Percentiles rank a stretch among this genome's conserved stretches.
These are phyloP conservation scores for Rotaria macrura DNA, from an alignment of 2,888 invertebrate genomes.

Conservation along the genomic window DNA sequence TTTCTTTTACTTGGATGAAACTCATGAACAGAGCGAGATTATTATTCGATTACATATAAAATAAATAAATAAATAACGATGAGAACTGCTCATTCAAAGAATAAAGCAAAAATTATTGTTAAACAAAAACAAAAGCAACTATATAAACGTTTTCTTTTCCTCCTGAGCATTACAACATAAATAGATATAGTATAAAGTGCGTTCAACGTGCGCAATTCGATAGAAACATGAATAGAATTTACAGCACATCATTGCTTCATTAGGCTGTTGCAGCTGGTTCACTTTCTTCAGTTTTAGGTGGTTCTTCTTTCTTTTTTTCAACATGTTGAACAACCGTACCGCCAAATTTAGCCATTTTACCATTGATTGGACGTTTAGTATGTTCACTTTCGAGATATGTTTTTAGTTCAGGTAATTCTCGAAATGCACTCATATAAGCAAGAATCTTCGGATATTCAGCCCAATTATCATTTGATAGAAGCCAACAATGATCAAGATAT, in stretches of 20 bases:
- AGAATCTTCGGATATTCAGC: neutral
- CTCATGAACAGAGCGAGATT: neutral
- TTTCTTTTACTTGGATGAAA: neutral
- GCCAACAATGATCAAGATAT: conserved; percentile 18
- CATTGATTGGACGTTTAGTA: neutral
- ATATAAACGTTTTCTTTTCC: neutral
- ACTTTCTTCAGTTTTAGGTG: neutral
- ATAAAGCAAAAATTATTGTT: neutral
- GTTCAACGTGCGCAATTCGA: neutral
- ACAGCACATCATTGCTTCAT: neutral
- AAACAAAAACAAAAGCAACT: neutral
- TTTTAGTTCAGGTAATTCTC: neutral
- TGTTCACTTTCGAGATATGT: conserved; percentile 15
- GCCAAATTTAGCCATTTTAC: conserved; percentile 15
- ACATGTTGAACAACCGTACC: neutral
- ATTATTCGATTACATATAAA: neutral
- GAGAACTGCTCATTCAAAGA: neutral
- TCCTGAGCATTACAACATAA: neutral
- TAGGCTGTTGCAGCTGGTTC: neutral
- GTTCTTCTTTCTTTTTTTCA: neutral
- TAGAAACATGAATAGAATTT: neutral
- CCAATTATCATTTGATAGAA: conserved; percentile 4
- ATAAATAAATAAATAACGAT: neutral
- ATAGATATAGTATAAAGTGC: neutral
- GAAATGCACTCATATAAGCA: conserved; percentile 3